Evolutionary conservation across 2,113 vertebrate species (phyloP), one percentile per base, ranked within the genome.

Genomic region (Oreochromis aureus): DNA sequence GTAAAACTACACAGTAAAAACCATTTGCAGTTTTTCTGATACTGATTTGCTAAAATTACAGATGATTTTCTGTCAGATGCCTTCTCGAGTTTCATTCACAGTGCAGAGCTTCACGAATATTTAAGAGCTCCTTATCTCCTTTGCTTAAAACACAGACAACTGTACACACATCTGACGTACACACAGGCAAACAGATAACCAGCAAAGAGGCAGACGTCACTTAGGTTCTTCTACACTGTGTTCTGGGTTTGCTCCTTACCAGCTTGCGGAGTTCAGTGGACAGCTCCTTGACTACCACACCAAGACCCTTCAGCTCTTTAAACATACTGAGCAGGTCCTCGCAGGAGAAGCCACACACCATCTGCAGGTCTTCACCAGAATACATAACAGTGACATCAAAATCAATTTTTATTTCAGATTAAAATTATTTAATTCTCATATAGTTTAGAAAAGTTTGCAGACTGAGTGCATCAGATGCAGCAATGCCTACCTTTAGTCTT

Each of bases 271-370:
- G 97, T 83, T 97, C 97, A 86, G 97, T 97, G 89, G 98, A 97
- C 88, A 99, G 97, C 1, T 98, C 97, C 90, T 97, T 98, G 66
- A 99, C 98, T 81, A 99, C 97, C 79, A 98, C 97, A 12, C 97
- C 97, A 10, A 99, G 96, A 48, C 98, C 96, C 93, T 97, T 97
- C 86, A 99, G 95, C 92, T 99, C 98, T 86, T 98, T 97, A 91
- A 99, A 98, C 98, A 99, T 98, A 94, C 96, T 97, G 91, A 97
- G 96, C 66, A 99, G 95, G 51, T 99, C 98, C 3, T 99, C 98
- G 48, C 99, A 99, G 87, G 98, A 98, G 96, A 99, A 98, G 8
- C 99, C 99, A 82, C 99, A 99, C 84, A 99, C 96, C 93, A 98
- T 98, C 90, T 98, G 98, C 76, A 98, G 96, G 84, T 99, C 98